Percentiles rank a stretch among this genome's conserved stretches.
Conservation (phyloP, 2,113 vertebrate genomes). For the Pholis gunnellus region DNA sequence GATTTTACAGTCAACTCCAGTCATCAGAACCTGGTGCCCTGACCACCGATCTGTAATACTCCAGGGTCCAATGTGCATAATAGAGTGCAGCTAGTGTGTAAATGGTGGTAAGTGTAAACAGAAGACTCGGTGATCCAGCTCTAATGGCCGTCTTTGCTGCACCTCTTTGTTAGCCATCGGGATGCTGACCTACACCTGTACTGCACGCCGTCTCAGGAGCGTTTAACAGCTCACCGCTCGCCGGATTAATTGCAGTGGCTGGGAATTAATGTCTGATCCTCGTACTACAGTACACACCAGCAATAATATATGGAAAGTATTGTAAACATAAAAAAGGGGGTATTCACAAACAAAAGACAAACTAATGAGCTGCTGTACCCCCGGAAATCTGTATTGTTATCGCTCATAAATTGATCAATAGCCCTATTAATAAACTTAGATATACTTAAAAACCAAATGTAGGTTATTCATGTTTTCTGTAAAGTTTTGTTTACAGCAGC, state of each 20-base stretch:
- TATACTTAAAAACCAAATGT: not conserved
- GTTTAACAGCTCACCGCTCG: constrained; percentile 30
- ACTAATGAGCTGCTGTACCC: not conserved
- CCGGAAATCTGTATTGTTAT: not conserved
- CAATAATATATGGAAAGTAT: not conserved
- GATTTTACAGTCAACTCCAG: constrained; percentile 67
- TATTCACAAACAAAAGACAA: not conserved
- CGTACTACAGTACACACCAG: not conserved
- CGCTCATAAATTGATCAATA: not conserved
- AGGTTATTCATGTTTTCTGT: not conserved
- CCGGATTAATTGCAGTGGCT: constrained; percentile 43
- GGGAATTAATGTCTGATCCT: constrained; percentile 31
- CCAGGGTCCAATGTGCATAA: constrained; percentile 49
- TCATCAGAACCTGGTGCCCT: constrained; percentile 51
- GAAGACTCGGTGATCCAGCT: constrained; percentile 48
- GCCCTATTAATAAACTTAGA: not conserved
- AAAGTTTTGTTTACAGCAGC: constrained; percentile 13
- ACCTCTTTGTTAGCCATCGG: constrained; percentile 47
- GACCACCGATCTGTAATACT: constrained; percentile 51
- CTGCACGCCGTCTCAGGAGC: constrained; percentile 1
- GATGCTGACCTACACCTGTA: constrained; percentile 50
- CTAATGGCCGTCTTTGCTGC: constrained; percentile 56
- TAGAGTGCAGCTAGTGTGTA: constrained; percentile 63
- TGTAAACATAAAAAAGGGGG: not conserved
- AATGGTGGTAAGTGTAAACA: constrained; percentile 65